A percentile compares a stretch with the other conserved stretches of the same genome.
These are phyloP conservation scores for Catostomus latipinnis DNA, from an alignment of 2,797 vertebrate genomes.

Conservation along the genomic window DNA sequence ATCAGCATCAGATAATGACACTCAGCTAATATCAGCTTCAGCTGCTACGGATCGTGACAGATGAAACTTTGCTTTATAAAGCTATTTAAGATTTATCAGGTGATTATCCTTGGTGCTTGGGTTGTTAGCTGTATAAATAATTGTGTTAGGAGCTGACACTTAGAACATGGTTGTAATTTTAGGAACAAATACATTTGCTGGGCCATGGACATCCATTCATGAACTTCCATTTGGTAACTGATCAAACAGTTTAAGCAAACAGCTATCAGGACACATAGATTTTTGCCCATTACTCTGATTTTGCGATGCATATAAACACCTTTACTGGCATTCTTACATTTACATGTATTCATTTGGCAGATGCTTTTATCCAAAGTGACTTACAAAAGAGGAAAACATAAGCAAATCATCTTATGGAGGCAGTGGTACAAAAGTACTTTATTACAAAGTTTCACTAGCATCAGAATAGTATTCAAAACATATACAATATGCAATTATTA, in stretches of 20 bases:
- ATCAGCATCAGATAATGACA: slow-evolving; percentile 49
- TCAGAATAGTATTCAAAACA: no score
- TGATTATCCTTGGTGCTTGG: slow-evolving; percentile 4
- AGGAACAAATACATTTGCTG: slow-evolving; percentile 6
- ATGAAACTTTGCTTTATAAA: slow-evolving; percentile 5
- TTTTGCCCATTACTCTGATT: no score
- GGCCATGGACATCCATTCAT: neutral
- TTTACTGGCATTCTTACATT: no score
- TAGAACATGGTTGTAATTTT: neutral
- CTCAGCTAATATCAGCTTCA: slow-evolving; percentile 26
- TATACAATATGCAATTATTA: no score
- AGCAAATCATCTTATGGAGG: no score
- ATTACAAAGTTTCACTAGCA: no score
- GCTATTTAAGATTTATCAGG: slow-evolving; percentile 15
- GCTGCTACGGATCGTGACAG: slow-evolving; percentile 14
- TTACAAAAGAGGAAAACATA: no score
- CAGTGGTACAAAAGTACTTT: no score
- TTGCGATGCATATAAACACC: no score
- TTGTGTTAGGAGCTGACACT: slow-evolving; percentile 15
- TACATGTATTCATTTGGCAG: no score
- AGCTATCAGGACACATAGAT: no score
- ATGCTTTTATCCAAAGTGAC: no score
- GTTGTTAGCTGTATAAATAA: slow-evolving; percentile 30
- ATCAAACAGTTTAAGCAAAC: neutral
- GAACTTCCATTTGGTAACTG: neutral